Evolutionary conservation across 2,797 vertebrate genomes (phyloP).

Genomic region (Sebastes hopkinsi): DNA sequence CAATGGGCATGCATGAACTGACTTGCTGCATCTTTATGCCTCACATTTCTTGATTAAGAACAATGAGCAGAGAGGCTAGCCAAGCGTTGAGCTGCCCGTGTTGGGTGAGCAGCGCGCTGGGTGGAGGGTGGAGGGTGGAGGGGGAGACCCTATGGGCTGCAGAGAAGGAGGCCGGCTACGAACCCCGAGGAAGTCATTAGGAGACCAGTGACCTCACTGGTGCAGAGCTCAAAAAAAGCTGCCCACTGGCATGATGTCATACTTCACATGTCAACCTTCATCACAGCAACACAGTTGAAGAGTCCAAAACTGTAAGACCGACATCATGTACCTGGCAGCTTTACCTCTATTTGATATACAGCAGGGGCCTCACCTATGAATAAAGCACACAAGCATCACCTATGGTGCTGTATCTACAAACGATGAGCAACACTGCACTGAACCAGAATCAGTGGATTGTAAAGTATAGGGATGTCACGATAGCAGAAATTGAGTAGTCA

Average conservation of each 20-base stretch:
- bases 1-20: slow-evolving; percentile 80
- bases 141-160: slow-evolving; percentile 47
- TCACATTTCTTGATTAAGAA: slow-evolving; percentile 81
- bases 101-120: slow-evolving; percentile 37
- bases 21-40: slow-evolving; percentile 78
- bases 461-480: background rate
- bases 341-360: slow-evolving; percentile 24
- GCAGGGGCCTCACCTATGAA: slow-evolving; percentile 11
- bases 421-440: background rate
- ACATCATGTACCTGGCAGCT: slow-evolving; percentile 55
- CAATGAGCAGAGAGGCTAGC: slow-evolving; percentile 71
- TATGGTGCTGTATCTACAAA: background rate
- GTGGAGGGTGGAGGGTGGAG: background rate
- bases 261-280: slow-evolving; percentile 77
- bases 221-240: slow-evolving; percentile 63
- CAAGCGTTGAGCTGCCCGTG: slow-evolving; percentile 60
- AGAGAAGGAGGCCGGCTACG: slow-evolving; percentile 42
- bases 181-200: slow-evolving; percentile 77
- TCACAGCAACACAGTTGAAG: slow-evolving; percentile 63
- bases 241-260: slow-evolving; percentile 78
- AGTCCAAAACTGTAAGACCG: slow-evolving; percentile 62
- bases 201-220: slow-evolving; percentile 79
- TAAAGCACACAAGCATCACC: slow-evolving; percentile 3
- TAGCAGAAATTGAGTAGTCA: background rate
- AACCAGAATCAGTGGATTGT: background rate